A percentile compares a stretch with the other conserved stretches of the same genome.
phyloP scores from a whole-genome alignment of 2,113 vertebrate species.

The Chionodraco myersi region DNA sequence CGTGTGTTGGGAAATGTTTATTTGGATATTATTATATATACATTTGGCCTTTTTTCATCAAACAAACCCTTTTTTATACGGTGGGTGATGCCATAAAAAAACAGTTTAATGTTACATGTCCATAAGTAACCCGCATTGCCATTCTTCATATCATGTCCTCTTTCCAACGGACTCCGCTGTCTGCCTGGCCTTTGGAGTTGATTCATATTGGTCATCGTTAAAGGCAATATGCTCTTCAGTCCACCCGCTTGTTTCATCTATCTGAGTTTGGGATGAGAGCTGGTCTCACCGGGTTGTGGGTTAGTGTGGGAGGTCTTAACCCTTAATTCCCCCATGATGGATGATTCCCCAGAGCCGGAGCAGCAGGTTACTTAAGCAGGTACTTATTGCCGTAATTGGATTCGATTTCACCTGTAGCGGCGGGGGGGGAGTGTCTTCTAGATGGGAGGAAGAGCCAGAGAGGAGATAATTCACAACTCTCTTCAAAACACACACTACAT shows the following conservation, averaged over 20 bases:
- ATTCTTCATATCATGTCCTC: neutral
- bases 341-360: constrained; percentile 47
- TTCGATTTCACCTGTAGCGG: constrained; percentile 69
- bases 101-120: neutral
- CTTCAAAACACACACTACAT: neutral
- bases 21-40: too few relatives aligned
- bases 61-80: too few relatives aligned
- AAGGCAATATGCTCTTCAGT: neutral
- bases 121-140: neutral
- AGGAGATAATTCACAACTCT: constrained; percentile 18
- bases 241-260: neutral
- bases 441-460: constrained; percentile 11
- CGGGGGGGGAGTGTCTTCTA: constrained; percentile 14
- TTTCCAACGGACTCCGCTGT: constrained; percentile 10
- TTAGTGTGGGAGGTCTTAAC: constrained; percentile 48
- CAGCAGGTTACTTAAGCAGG: constrained; percentile 70
- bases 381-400: constrained; percentile 74
- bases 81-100: neutral
- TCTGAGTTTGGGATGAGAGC: constrained; percentile 34
- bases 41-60: too few relatives aligned
- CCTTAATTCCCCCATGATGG: constrained; percentile 48
- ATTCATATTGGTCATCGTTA: constrained; percentile 22
- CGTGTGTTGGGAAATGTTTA: too few relatives aligned
- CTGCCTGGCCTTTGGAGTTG: neutral
- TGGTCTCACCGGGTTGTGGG: constrained; percentile 1